phyloP scores from a whole-genome alignment of 2,113 vertebrate genomes.

The Pungitius pungitius region DNA sequence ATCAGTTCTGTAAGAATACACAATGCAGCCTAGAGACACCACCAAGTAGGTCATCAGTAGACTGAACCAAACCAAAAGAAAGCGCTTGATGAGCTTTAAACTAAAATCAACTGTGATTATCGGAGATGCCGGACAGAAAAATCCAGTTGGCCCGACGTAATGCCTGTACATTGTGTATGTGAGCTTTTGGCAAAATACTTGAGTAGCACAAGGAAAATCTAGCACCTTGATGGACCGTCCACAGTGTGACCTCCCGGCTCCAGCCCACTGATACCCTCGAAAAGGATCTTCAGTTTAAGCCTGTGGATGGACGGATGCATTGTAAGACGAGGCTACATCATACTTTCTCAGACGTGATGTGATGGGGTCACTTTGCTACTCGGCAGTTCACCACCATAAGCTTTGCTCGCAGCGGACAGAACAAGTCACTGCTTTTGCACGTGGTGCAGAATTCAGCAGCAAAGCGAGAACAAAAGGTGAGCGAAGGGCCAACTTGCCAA shows the following conservation, averaged over 20 bases:
- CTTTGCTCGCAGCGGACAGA: neutral
- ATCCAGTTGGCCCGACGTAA: neutral
- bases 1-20: slow-evolving; percentile 39
- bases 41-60: slow-evolving; percentile 7
- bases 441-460: neutral
- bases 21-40: slow-evolving; percentile 17
- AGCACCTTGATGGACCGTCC: neutral
- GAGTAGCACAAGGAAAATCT: neutral
- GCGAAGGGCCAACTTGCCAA: neutral
- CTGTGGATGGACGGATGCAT: neutral
- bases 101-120: slow-evolving; percentile 21
- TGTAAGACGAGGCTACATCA: neutral
- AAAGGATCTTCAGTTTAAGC: neutral
- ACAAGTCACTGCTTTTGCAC: neutral
- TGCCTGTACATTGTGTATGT: neutral
- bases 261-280: neutral
- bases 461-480: neutral
- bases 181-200: neutral
- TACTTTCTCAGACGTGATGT: neutral
- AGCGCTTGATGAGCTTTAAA: slow-evolving; percentile 4
- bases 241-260: neutral
- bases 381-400: neutral
- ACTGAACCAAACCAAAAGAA: slow-evolving; percentile 8
- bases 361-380: neutral
- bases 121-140: neutral